phyloP scores from a whole-genome alignment of 2,797 vertebrate genomes.

The Bovichtus variegatus region DNA sequence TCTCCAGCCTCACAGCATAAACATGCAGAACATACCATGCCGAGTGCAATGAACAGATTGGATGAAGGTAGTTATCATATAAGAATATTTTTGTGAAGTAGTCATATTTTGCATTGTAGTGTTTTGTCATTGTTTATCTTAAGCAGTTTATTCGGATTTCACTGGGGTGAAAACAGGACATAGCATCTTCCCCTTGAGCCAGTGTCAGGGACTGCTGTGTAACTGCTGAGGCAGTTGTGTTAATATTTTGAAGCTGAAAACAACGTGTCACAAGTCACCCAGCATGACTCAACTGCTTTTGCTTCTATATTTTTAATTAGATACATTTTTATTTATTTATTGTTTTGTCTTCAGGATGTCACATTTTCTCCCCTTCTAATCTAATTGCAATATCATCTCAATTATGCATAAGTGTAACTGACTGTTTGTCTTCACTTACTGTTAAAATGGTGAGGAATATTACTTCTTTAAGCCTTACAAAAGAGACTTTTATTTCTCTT shows the following conservation, averaged over 20 bases:
- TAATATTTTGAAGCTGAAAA: conserved; percentile 9
- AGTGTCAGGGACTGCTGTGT: conserved; percentile 16
- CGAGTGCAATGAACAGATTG: conserved; percentile 1
- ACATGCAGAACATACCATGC: conserved; percentile 9
- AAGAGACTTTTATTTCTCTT: neutral
- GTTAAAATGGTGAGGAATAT: neutral
- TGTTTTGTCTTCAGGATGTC: conserved; percentile 7
- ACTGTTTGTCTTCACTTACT: neutral
- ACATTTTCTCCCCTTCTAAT: neutral
- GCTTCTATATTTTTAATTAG: conserved; percentile 13
- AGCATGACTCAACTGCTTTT: conserved; percentile 26
- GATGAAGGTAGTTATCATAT: neutral
- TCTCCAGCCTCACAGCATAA: conserved; percentile 14
- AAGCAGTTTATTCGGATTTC: conserved; percentile 19
- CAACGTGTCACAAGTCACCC: conserved; percentile 7
- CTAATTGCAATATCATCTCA: neutral
- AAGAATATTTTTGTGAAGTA: neutral
- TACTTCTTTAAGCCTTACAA: neutral
- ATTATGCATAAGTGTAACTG: neutral
- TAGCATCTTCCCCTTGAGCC: conserved; percentile 29
- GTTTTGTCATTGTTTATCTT: conserved; percentile 28
- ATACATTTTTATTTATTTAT: neutral
- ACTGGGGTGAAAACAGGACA: conserved; percentile 18
- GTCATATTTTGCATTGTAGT: conserved; percentile 19
- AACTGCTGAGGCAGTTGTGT: conserved; percentile 14